A percentile compares a stretch with the other conserved stretches of the same genome.
phyloP scores from a whole-genome alignment of 2,888 invertebrate species.

The Agrotis exclamationis region DNA sequence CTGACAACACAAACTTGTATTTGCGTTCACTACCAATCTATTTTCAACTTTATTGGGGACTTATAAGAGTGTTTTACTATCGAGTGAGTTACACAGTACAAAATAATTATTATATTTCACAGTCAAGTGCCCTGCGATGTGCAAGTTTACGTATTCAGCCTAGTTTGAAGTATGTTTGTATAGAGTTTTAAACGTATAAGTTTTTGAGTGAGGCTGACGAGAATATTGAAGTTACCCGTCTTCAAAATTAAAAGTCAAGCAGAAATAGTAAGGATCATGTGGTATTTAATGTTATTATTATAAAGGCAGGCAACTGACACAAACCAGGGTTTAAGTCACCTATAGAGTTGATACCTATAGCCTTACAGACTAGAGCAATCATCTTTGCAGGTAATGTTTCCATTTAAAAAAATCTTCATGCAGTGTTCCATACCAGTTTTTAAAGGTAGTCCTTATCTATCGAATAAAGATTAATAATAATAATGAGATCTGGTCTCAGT shows the following conservation, averaged over 20 bases:
- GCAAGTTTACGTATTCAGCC: constrained; percentile 43
- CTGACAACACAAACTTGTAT: constrained; percentile 54
- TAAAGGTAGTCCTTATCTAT: neutral
- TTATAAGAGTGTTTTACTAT: neutral
- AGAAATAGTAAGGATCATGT: too few relatives aligned
- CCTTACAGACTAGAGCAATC: too few relatives aligned
- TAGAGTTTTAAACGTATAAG: constrained; percentile 31
- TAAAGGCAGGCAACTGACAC: too few relatives aligned
- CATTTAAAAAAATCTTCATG: neutral
- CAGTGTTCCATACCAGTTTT: neutral
- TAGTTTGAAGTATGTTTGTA: constrained; percentile 37
- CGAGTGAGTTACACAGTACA: constrained; percentile 5
- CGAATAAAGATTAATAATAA: too few relatives aligned
- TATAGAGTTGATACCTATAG: too few relatives aligned
- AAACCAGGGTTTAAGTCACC: too few relatives aligned
- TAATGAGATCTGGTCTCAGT: too few relatives aligned
- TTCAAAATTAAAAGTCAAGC: neutral
- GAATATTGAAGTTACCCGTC: neutral
- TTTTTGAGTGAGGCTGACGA: constrained; percentile 36
- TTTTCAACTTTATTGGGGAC: constrained; percentile 21
- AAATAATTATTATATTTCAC: constrained; percentile 62
- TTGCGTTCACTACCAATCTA: constrained; percentile 21
- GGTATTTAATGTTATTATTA: too few relatives aligned
- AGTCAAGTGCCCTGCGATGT: constrained; percentile 59
- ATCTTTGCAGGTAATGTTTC: too few relatives aligned